These are phyloP conservation scores for Drosophila elegans DNA, from an alignment of 1,140 invertebrate genomes.

Conservation along the genomic window DNA sequence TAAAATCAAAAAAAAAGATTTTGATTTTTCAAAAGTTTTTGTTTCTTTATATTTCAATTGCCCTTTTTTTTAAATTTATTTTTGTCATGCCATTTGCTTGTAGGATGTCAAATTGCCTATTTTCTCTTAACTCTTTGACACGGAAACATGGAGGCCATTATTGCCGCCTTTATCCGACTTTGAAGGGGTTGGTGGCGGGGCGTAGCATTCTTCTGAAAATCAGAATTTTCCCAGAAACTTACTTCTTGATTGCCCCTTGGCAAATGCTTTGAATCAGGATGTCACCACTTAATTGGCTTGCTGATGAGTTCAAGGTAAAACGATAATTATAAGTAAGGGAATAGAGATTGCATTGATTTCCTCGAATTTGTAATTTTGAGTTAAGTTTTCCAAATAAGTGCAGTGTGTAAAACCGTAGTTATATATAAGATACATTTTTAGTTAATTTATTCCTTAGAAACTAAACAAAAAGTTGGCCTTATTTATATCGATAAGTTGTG, in stretches of 20 bases:
- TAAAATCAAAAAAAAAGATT: too few species aligned
- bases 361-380: too few species aligned
- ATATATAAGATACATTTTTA: too few species aligned
- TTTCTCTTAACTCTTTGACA: conserved; percentile 39
- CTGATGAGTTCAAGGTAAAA: conserved; percentile 4
- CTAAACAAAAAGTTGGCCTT: too few species aligned
- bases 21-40: too few species aligned
- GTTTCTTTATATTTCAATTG: neutral
- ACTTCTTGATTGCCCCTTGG: conserved; percentile 1
- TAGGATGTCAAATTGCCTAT: conserved; percentile 58
- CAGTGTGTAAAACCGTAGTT: too few species aligned
- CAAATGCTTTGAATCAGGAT: conserved; percentile 4
- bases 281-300: conserved; percentile 3
- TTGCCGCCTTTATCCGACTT: conserved; percentile 35
- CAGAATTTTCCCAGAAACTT: conserved; percentile 1
- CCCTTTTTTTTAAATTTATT: conserved; percentile 22
- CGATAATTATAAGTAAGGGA: neutral
- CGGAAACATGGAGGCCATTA: conserved; percentile 52
- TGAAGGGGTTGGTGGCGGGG: neutral
- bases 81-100: conserved; percentile 59
- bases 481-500: too few species aligned
- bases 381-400: too few species aligned
- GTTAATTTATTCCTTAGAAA: too few species aligned
- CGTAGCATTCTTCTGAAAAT: conserved; percentile 22
- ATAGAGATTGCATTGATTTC: neutral